A percentile compares a stretch with the other conserved stretches of the same genome.
Evolutionary conservation across 2,888 invertebrate species (phyloP).

Genomic region (Sceliomorpha sp.): DNA sequence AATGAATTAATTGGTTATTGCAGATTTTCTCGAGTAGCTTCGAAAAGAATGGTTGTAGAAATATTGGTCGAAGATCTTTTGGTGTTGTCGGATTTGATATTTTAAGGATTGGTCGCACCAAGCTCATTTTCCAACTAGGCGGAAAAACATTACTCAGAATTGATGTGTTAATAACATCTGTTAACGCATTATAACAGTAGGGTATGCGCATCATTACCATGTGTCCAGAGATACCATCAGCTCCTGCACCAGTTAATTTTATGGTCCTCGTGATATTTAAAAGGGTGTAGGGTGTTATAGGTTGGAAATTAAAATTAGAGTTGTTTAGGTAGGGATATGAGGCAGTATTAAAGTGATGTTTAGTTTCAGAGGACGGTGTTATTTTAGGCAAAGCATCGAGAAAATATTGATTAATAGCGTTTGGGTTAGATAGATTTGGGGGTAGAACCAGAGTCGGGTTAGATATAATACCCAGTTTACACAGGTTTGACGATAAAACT

Average conservation of each 20-base stretch:
- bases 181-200: not conserved
- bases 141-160: not conserved
- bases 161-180: not conserved
- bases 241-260: constrained; percentile 7
- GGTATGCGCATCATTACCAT: constrained; percentile 4
- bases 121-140: not conserved
- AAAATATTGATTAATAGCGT: not conserved
- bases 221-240: constrained; percentile 7
- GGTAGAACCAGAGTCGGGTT: not conserved
- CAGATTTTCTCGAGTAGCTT: constrained; percentile 6
- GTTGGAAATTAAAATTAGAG: too few species aligned
- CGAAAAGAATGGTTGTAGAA: too few species aligned
- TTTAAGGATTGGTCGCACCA: constrained; percentile 5
- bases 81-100: not conserved
- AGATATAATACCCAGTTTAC: constrained; percentile 6
- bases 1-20: not conserved
- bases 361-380: not conserved
- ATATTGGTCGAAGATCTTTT: constrained; percentile 3
- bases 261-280: constrained; percentile 1
- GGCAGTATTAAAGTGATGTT: too few species aligned
- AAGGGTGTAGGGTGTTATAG: not conserved
- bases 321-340: too few species aligned
- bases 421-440: constrained; percentile 1
- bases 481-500: constrained; percentile 6
- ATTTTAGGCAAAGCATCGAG: not conserved